Evolutionary conservation across 1,140 invertebrate genomes (phyloP).

Genomic region (Drosophila sp.): DNA sequence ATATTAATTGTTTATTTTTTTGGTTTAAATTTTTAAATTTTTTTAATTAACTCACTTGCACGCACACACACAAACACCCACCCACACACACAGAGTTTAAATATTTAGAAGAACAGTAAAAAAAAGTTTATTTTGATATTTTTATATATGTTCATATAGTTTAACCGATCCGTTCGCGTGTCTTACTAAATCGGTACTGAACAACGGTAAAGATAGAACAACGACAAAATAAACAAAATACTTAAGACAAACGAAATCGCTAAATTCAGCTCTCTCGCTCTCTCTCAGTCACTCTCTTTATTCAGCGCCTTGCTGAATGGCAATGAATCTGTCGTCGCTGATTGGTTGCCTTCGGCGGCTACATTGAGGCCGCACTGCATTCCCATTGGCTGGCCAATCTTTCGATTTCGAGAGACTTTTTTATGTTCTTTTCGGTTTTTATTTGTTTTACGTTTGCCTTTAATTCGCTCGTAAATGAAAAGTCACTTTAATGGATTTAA

Average conservation of each 20-base stretch:
- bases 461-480: not conserved
- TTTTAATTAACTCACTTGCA: constrained; percentile 1
- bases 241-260: not conserved
- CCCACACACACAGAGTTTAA: not conserved
- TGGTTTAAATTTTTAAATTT: not conserved
- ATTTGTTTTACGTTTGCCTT: not conserved
- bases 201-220: constrained; percentile 11
- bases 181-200: constrained; percentile 77
- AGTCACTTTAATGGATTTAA: constrained; percentile 1
- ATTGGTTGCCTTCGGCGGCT: not conserved
- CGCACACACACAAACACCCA: not conserved
- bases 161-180: constrained; percentile 63
- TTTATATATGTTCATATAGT: constrained; percentile 1
- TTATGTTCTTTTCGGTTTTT: not conserved
- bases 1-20: constrained; percentile 12
- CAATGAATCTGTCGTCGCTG: not conserved
- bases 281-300: not conserved
- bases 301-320: not conserved
- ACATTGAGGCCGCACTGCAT: not conserved
- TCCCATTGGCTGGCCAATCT: not conserved
- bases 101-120: constrained; percentile 1
- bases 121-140: constrained; percentile 36
- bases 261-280: not conserved
- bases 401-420: not conserved
- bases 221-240: constrained; percentile 9